phyloP scores from a whole-genome alignment of 2,113 vertebrate species.

The Isichthys henryi region DNA sequence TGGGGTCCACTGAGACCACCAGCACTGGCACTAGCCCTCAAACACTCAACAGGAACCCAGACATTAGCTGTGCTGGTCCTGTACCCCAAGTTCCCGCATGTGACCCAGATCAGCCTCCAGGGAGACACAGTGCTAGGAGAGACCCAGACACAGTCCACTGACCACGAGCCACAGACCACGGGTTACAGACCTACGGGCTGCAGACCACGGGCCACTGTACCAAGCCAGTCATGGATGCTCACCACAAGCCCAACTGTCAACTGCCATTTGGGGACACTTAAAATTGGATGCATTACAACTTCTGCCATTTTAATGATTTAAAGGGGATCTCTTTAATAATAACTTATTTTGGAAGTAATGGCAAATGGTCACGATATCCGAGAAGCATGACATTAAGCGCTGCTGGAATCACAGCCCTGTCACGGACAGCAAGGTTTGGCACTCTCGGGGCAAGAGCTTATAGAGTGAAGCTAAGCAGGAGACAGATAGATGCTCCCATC shows the following conservation, averaged over 20 bases:
- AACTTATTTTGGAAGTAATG: neutral
- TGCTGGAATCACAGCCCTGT: too few relatives aligned
- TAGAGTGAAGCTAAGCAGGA: too few relatives aligned
- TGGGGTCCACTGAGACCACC: neutral
- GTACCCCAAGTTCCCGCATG: neutral
- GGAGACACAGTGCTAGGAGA: neutral
- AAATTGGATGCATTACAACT: neutral
- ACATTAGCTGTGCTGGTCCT: neutral
- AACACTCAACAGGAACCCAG: neutral
- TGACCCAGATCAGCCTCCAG: neutral
- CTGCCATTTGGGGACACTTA: neutral
- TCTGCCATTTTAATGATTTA: neutral
- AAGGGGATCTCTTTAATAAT: neutral
- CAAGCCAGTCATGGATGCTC: neutral
- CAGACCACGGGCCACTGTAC: neutral
- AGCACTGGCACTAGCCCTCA: neutral
- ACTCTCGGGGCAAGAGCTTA: too few relatives aligned
- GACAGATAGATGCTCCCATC: too few relatives aligned
- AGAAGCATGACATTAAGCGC: neutral
- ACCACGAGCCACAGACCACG: too few relatives aligned
- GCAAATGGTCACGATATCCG: neutral
- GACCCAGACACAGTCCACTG: neutral
- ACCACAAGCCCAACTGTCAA: neutral
- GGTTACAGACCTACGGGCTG: too few relatives aligned
- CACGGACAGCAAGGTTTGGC: too few relatives aligned